Base-by-base conservation (phyloP, 2,797 vertebrate species). In the Syngnathus rostellatus region DNA sequence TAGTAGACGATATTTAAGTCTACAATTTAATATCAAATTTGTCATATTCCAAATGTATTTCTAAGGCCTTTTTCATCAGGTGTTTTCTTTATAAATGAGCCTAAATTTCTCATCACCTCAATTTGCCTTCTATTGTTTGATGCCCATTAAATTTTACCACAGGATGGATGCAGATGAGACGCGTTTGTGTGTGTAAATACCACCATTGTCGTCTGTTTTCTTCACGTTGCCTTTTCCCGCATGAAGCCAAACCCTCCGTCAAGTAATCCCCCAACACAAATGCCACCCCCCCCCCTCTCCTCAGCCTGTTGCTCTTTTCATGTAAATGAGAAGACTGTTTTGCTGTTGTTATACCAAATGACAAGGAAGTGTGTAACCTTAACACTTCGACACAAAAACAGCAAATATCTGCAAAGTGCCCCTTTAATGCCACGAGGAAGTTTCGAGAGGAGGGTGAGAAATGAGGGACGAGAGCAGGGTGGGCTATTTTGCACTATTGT, bases 281-380 rank as follows among this genome's bases (percentile, higher is more conserved):
- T 50, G 46, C 67, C 53, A 68, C 69, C 66, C 74, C 43, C 62
- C 73, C 23, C 23, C 23, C n/a, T n/a, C 65, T 70, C 73, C 31
- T 31, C 31, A 31, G 81, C 85, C 78, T 21, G 75, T 81, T 84
- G 83, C 89, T 89, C 89, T 91, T 92, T 91, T 91, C 89, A 93
- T 93, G 91, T 87, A 89, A 93, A 92, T 90, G 87, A 87, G 83
- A 77, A 80, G 75, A 80, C 78, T 84, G 82, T 81, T 88, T 89
- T 89, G 89, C 91, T 92, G 88, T 93, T 93, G 91, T 93, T 92
- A 92, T 91, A 90, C 91, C 83, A 90, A 88, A 89, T 86, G 83
- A 92, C 90, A 89, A 92, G 91, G 89, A 91, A 92, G 89, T 90
- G 87, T 90, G 89, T 91, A 85, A 86, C 85, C 84, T 87, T 89